These are phyloP conservation scores for Ceriagrion tenellum DNA, from an alignment of 2,888 invertebrate species.

Conservation along the genomic window DNA sequence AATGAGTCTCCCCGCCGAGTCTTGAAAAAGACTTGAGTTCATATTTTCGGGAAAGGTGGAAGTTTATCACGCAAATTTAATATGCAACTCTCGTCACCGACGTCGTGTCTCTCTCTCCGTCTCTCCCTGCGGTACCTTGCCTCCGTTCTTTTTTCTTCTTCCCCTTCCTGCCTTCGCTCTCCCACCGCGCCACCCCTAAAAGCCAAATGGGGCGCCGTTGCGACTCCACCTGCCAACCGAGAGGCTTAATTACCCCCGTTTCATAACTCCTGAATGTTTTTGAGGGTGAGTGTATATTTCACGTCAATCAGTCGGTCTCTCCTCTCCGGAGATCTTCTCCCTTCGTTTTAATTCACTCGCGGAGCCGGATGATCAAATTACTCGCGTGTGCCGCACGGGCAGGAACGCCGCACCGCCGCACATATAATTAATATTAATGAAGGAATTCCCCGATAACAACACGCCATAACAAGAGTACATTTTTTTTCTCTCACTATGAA, in stretches of 20 bases:
- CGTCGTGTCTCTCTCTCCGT: neutral
- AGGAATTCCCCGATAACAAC: neutral
- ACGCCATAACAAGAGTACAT: neutral
- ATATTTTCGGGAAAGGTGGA: constrained; percentile 57
- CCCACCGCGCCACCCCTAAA: neutral
- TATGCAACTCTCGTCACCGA: constrained; percentile 49
- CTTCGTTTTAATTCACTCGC: neutral
- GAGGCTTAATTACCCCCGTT: constrained; percentile 22
- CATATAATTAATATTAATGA: constrained; percentile 21
- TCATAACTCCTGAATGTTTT: constrained; percentile 21
- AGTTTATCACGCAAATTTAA: constrained; percentile 65
- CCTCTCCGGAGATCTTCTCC: constrained; percentile 15
- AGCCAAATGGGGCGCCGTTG: neutral
- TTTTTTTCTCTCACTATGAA: neutral
- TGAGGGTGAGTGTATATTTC: neutral
- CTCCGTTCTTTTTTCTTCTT: neutral
- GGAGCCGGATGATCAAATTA: constrained; percentile 1
- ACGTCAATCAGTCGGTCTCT: constrained; percentile 48
- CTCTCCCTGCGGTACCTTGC: neutral
- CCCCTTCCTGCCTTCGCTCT: no score
- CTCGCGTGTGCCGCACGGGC: neutral
- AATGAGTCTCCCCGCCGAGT: neutral
- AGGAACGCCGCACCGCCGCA: neutral
- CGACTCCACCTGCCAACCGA: constrained; percentile 51
- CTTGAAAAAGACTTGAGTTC: constrained; percentile 54